phyloP scores from a whole-genome alignment of 1,140 invertebrate genomes.

The Paraescarpia echinospica region DNA sequence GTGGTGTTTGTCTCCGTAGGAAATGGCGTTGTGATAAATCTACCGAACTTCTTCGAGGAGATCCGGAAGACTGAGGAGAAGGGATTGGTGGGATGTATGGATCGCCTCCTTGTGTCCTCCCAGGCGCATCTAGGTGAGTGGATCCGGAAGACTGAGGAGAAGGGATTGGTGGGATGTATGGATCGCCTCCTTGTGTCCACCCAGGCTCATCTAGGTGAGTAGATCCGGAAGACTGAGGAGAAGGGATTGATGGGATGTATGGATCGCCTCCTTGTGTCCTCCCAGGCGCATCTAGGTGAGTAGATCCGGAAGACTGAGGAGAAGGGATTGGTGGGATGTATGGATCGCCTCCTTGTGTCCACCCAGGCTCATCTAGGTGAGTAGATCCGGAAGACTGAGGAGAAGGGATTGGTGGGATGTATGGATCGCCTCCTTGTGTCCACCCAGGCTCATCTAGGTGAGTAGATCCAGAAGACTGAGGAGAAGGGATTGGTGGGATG shows the following conservation, averaged over 20 bases:
- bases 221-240: slow-evolving; percentile 87
- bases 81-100: slow-evolving; percentile 80
- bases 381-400: slow-evolving; percentile 89
- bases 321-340: too few species aligned
- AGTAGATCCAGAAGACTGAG: too few species aligned
- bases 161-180: too few species aligned
- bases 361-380: too few species aligned
- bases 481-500: too few species aligned
- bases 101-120: slow-evolving; percentile 90
- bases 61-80: slow-evolving; percentile 88
- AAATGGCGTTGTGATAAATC: slow-evolving; percentile 97
- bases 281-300: slow-evolving; percentile 85
- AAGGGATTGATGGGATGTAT: slow-evolving; percentile 86
- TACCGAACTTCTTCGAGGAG: slow-evolving; percentile 95
- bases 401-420: slow-evolving; percentile 84
- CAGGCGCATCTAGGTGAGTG: slow-evolving; percentile 83
- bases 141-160: too few species aligned
- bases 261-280: slow-evolving; percentile 87
- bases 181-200: too few species aligned
- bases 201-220: too few species aligned
- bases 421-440: slow-evolving; percentile 88
- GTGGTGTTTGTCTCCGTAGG: slow-evolving; percentile 65
- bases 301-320: too few species aligned
- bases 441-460: slow-evolving; percentile 87
- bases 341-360: too few species aligned